phyloP scores from a whole-genome alignment of 2,113 vertebrate genomes.

The Phalacrocorax pelagicus region DNA sequence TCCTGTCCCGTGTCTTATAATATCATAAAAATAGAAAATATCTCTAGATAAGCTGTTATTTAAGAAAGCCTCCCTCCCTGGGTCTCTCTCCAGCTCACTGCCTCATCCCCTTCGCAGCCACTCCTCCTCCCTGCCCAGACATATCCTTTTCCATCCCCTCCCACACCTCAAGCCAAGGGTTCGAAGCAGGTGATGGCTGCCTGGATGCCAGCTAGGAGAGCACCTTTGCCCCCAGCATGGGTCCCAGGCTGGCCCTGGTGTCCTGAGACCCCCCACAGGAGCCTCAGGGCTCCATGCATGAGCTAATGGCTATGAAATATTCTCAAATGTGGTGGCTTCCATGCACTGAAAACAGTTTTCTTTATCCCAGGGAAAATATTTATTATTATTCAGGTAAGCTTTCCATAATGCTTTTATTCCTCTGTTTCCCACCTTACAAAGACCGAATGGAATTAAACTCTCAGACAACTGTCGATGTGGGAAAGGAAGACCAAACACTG shows the following conservation, averaged over 20 bases:
- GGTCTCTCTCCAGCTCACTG: neutral
- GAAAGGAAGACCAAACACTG: slow-evolving; percentile 16
- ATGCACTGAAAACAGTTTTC: neutral
- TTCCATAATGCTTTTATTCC: slow-evolving; percentile 19
- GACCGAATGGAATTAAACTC: slow-evolving; percentile 11
- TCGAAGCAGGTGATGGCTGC: neutral
- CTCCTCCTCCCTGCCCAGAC: neutral
- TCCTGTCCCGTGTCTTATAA: neutral
- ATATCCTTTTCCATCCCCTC: neutral
- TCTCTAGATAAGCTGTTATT: neutral
- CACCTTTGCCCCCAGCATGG: fast-evolving
- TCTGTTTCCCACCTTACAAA: slow-evolving; percentile 33
- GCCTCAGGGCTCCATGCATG: neutral
- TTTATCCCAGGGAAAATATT: neutral
- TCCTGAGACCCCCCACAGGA: neutral
- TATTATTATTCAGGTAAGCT: neutral
- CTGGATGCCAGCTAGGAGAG: neutral
- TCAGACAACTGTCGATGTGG: neutral
- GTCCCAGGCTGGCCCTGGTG: neutral
- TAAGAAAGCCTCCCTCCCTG: neutral
- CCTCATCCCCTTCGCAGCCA: neutral
- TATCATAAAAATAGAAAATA: neutral
- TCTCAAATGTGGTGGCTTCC: neutral
- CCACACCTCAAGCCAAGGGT: neutral
- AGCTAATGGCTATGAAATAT: neutral